A percentile compares a stretch with the other conserved stretches of the same genome.
These are phyloP conservation scores for Periophthalmus modestus DNA, from an alignment of 2,113 vertebrate species.

Conservation along the genomic window DNA sequence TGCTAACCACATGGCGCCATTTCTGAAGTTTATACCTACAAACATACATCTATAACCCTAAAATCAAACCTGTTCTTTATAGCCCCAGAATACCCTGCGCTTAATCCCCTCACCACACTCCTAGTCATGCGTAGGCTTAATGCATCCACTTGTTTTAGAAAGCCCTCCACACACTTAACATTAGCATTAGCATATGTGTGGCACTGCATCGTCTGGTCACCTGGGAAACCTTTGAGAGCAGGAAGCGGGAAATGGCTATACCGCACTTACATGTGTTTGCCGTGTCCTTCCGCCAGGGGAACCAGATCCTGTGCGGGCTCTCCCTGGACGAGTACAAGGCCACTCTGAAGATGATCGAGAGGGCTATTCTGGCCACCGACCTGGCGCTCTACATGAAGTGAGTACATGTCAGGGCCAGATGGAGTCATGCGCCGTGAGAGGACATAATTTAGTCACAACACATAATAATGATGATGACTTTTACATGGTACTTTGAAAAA, in stretches of 20 bases:
- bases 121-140: conserved; percentile 1
- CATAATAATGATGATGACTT: too few relatives aligned
- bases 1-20: too few relatives aligned
- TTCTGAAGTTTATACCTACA: not conserved
- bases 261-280: not conserved
- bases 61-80: conserved; percentile 36
- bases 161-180: conserved; percentile 24
- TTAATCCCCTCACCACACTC: conserved; percentile 10
- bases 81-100: conserved; percentile 35
- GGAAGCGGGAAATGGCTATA: not conserved
- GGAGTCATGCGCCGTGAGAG: not conserved
- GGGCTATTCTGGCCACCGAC: conserved; percentile 95
- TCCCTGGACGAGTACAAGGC: conserved; percentile 94
- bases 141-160: conserved; percentile 9
- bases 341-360: conserved; percentile 94
- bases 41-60: conserved; percentile 15
- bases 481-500: too few relatives aligned
- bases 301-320: conserved; percentile 93
- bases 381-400: conserved; percentile 96
- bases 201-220: not conserved
- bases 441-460: not conserved
- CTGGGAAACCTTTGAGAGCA: conserved; percentile 17
- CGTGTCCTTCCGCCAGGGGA: conserved; percentile 80
- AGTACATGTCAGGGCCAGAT: conserved; percentile 69
- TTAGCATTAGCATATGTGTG: not conserved